These are phyloP conservation scores for Carduelis carduelis DNA, from an alignment of 2,797 vertebrate species.

Conservation along the genomic window DNA sequence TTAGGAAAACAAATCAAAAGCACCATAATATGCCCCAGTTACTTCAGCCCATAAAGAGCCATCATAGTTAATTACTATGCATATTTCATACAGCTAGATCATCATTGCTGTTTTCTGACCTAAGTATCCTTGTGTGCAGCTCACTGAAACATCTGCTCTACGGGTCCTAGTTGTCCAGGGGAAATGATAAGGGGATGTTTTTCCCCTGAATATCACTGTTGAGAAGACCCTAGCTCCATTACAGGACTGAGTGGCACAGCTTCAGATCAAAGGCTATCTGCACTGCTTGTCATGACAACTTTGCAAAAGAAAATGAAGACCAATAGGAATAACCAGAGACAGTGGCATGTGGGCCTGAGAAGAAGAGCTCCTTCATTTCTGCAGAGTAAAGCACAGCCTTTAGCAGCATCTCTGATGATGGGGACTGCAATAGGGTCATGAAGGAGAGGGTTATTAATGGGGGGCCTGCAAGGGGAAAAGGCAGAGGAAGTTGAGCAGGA, in stretches of 20 bases:
- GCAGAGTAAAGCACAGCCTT: background rate
- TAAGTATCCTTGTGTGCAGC: background rate
- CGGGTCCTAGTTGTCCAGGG: background rate
- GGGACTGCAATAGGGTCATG: rapidly evolving
- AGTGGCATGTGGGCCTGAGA: background rate
- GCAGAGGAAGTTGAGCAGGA: background rate
- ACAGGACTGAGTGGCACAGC: background rate
- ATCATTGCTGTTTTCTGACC: background rate
- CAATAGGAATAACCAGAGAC: background rate
- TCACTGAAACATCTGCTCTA: background rate
- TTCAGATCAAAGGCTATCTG: background rate
- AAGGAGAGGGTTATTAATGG: background rate
- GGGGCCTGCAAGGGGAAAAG: background rate
- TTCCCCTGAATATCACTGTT: background rate
- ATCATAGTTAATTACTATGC: background rate
- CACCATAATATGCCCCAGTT: background rate
- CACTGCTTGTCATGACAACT: background rate
- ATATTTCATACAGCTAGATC: background rate
- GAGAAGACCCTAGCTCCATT: background rate
- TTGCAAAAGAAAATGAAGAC: background rate
- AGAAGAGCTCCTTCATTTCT: background rate
- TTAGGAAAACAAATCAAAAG: background rate
- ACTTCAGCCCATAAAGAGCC: background rate
- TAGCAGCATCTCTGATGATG: background rate
- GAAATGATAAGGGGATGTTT: background rate